Evolutionary conservation across 1,140 invertebrate genomes (phyloP), one percentile per base, ranked within the genome.

Genomic region (Nasonia longicornis): DNA sequence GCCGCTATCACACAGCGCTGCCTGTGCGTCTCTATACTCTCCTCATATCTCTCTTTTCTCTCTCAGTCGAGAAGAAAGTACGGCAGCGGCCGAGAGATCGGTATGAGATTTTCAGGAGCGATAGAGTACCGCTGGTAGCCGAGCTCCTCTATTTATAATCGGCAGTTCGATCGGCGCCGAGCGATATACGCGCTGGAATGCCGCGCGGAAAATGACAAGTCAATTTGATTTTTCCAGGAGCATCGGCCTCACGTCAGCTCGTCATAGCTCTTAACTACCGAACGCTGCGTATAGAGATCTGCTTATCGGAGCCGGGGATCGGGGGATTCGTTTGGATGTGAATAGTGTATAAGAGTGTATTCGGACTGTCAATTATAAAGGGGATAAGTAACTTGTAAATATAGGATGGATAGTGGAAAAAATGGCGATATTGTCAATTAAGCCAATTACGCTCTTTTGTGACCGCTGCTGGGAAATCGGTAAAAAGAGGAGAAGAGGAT

Each of bases 261-360:
- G 66, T 70, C 76, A 45, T 78, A 78, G 42, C 76, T 78, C 69
- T 78, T 70, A 78, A 78, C 76, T 78, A 78, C 76, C 45, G 76
- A 78, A 78, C 14, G 52, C 14, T 2, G 20, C 35, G 26, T 74
- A 74, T 26, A 26, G 26, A 26, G 58, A 74, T 58, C 72, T 52
- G 8, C 38, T 42, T 42, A 42, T 42, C 38, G 2, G 31, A 35
- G 2, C 4, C 38, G 7, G 8, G 10, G 7, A 42, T 42, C 38
- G 38, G 7, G 38, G 10, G 38, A 42, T 42, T 42, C 38, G 31
- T 38, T 20, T 16, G 20, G n/a, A 76, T 63, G 16, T 42, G 12
- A 26, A 26, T 26, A 26, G 26, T 26, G 12, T 48, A 48, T 16
- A 74, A 58, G 29, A 22, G 29, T 7, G 1, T 10, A 11, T 71